Conservation (phyloP, 1,140 invertebrate species). For the Heliconius nattereri region DNA sequence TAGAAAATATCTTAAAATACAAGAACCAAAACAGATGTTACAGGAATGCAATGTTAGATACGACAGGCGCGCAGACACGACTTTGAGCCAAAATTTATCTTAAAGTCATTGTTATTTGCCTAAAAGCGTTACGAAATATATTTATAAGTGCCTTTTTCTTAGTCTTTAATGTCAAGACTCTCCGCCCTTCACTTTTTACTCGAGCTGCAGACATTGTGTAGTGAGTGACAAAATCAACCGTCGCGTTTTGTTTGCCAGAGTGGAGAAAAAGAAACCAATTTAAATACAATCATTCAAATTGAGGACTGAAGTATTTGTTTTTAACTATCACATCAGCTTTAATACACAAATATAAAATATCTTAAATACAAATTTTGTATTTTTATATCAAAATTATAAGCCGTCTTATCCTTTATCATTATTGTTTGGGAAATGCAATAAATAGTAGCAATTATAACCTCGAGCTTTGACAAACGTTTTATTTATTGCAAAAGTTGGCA, state of each 20-base stretch:
- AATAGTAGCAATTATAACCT: slow-evolving; percentile 14
- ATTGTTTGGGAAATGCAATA: neutral
- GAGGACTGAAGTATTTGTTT: too few relatives aligned
- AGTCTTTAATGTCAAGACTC: neutral
- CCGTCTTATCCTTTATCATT: neutral
- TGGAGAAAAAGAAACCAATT: too few relatives aligned
- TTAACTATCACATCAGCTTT: too few relatives aligned
- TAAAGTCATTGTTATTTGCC: neutral
- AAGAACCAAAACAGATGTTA: slow-evolving; percentile 26
- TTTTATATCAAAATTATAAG: too few relatives aligned
- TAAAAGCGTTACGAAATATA: neutral
- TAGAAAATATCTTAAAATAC: slow-evolving; percentile 22
- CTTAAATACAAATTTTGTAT: too few relatives aligned
- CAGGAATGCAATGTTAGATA: slow-evolving; percentile 22
- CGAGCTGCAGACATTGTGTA: too few relatives aligned
- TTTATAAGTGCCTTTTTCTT: neutral
- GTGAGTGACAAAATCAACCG: too few relatives aligned
- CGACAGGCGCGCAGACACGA: slow-evolving; percentile 15
- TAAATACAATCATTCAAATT: too few relatives aligned
- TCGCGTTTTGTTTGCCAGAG: too few relatives aligned
- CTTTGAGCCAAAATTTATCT: slow-evolving; percentile 20
- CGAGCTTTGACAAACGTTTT: slow-evolving; percentile 13
- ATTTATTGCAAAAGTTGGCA: slow-evolving; percentile 29
- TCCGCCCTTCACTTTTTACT: neutral
- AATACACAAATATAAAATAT: too few relatives aligned